Conservation (phyloP, 2,888 invertebrate species). For the Syritta pipiens region DNA sequence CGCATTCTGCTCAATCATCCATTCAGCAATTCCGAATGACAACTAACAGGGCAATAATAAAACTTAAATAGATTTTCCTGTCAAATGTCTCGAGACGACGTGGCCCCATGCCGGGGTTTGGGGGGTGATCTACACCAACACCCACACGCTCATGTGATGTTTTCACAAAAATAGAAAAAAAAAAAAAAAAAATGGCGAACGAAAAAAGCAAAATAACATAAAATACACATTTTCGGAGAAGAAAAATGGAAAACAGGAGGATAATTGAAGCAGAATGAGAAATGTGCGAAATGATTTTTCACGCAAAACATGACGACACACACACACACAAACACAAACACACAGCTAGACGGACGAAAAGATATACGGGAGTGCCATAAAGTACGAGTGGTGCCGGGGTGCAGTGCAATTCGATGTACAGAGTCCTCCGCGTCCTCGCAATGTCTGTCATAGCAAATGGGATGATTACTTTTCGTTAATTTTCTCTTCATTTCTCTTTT, state of each 20-base stretch:
- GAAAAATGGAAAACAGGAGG: conserved; percentile 58
- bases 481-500: conserved; percentile 58
- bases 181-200: neutral
- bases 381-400: neutral
- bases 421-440: conserved; percentile 42
- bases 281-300: conserved; percentile 59
- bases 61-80: conserved; percentile 67
- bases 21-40: conserved; percentile 58
- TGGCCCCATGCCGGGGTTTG: conserved; percentile 37
- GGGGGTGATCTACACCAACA: conserved; percentile 20
- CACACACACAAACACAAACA: neutral
- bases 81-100: conserved; percentile 59
- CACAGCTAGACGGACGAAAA: neutral
- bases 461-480: conserved; percentile 70
- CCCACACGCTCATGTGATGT: conserved; percentile 35
- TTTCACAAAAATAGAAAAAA: conserved; percentile 40
- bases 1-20: conserved; percentile 62
- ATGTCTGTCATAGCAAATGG: conserved; percentile 58
- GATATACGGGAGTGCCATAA: neutral
- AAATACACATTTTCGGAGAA: conserved; percentile 47
- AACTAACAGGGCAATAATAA: conserved; percentile 66
- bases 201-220: conserved; percentile 13
- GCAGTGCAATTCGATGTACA: neutral
- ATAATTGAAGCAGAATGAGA: conserved; percentile 64
- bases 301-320: conserved; percentile 39